phyloP scores from a whole-genome alignment of 2,888 invertebrate genomes.

The Gibbula magus region DNA sequence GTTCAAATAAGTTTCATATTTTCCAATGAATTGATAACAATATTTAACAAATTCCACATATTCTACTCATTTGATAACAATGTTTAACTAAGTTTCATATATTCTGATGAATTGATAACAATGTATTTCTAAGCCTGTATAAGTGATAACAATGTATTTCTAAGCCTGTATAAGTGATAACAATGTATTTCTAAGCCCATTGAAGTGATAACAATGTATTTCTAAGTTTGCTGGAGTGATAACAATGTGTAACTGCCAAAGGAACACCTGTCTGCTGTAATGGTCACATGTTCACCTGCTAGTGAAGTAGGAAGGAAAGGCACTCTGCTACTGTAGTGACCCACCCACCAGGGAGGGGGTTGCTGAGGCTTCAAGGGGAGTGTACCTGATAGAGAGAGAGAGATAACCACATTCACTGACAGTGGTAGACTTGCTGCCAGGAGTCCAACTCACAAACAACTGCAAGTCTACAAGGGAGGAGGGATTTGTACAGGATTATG shows the following conservation, averaged over 20 bases:
- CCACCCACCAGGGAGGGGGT: neutral
- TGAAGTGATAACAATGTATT: no score
- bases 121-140: no score
- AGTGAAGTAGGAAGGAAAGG: neutral
- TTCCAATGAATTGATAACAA: no score
- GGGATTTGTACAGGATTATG: slow-evolving; percentile 11
- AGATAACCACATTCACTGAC: neutral
- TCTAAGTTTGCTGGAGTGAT: no score
- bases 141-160: no score
- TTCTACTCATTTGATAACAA: no score
- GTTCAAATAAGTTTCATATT: no score
- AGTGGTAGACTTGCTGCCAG: neutral
- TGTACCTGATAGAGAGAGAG: neutral
- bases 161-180: no score
- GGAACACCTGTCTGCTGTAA: neutral
- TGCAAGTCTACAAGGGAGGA: neutral
- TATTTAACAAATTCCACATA: no score
- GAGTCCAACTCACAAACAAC: neutral
- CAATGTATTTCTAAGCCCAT: no score
- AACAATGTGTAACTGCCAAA: slow-evolving; percentile 11
- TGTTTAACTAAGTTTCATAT: no score
- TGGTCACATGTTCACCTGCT: neutral
- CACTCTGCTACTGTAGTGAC: slow-evolving; percentile 12
- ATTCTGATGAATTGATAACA: no score
- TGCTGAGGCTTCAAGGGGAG: neutral